Evolutionary conservation across 1,140 invertebrate species (phyloP), one percentile per base, ranked within the genome.

Genomic region (Uloborus diversus): DNA sequence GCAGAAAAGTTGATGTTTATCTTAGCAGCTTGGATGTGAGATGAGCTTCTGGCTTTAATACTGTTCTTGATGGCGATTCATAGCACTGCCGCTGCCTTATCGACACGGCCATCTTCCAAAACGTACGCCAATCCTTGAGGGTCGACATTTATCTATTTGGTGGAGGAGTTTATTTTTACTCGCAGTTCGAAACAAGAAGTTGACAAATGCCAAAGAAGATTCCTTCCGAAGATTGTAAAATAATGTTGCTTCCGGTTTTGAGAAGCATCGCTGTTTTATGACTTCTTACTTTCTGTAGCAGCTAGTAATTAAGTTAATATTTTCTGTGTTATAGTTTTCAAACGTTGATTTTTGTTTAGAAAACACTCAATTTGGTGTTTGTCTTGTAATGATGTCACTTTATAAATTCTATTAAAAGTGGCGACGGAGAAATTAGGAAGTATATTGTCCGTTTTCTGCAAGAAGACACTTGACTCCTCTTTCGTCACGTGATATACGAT

Each of bases 151-250:
- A 69, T 69, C 66, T 69, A 69, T 53, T 56, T 56, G 47, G 3
- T 23, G 66, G 35, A 59, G 69, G 14, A 7, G 32, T 42, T 59
- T 59, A 30, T 71, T 59, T 69, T 69, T 53, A 33, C 49, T 56
- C 4, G 4, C 30, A 9, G 33, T 11, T 71, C 51, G 56, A 59
- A 59, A 59, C 56, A 30, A 59, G 69, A 61, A 71, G 69, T 71
- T 71, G 69, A 71, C 69, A 71, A 71, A 71, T 71, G 69, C 35
- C 14, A 42, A 61, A 71, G 33, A 14, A 71, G 69, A 71, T 71
- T 23, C 28, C 32, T 59, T 7, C 4, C 4, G 32, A 20, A 56
- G 69, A 71, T 61, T 59, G 69, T 71, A 71, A 71, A 59, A 27
- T 59, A 71, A 71, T 71, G 61, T 61, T 11, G 11, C 17, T 61